These are phyloP conservation scores for Stichodactyla helianthus DNA, from an alignment of 64 coral and sea anemone genomes.

Conservation along the genomic window DNA sequence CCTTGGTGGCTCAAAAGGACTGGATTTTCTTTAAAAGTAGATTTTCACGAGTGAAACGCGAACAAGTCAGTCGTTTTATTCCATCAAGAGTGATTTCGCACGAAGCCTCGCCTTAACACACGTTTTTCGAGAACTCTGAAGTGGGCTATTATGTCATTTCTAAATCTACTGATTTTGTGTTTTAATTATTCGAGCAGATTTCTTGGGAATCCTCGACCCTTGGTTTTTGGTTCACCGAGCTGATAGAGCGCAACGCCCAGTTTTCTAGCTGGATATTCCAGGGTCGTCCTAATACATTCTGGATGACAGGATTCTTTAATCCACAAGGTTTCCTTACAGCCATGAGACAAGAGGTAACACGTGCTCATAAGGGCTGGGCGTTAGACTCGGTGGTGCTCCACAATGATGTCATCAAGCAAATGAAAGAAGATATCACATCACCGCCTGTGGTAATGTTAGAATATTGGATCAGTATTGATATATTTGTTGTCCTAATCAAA, in stretches of 20 bases:
- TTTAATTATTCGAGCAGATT: slow-evolving; percentile 34
- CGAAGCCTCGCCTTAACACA: too few relatives aligned
- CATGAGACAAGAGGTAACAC: slow-evolving; percentile 90
- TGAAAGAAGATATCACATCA: slow-evolving; percentile 82
- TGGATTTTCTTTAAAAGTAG: too few relatives aligned
- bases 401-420: slow-evolving; percentile 84
- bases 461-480: too few relatives aligned
- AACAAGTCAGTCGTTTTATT: too few relatives aligned
- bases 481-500: too few relatives aligned
- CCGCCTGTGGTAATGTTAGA: slow-evolving; percentile 43
- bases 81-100: too few relatives aligned
- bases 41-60: too few relatives aligned
- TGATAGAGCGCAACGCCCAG: slow-evolving; percentile 83
- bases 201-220: slow-evolving; percentile 98
- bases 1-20: too few relatives aligned
- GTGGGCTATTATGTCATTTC: too few relatives aligned
- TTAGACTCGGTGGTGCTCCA: slow-evolving; percentile 83
- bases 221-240: slow-evolving; percentile 98
- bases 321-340: slow-evolving; percentile 95
- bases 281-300: slow-evolving; percentile 87
- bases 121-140: too few relatives aligned
- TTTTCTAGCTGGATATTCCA: slow-evolving; percentile 90
- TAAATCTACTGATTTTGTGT: background rate
- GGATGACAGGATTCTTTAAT: slow-evolving; percentile 99
- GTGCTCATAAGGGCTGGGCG: slow-evolving; percentile 89